These are phyloP conservation scores for Moxostoma hubbsi DNA, from an alignment of 2,797 vertebrate species.

Conservation along the genomic window DNA sequence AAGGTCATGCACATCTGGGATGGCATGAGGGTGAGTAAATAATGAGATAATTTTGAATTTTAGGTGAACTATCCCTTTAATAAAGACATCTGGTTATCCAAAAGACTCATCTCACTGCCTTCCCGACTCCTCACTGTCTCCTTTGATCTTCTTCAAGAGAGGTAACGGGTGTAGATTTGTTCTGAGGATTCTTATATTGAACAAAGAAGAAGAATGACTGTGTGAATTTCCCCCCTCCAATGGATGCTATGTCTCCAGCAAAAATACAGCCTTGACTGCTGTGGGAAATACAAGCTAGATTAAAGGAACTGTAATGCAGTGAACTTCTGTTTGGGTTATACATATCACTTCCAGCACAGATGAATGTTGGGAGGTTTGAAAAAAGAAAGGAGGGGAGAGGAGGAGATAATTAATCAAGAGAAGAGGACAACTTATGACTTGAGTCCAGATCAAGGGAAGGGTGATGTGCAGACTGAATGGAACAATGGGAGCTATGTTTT, in stretches of 20 bases:
- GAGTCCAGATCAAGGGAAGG: neutral
- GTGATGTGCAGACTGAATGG: conserved; percentile 43
- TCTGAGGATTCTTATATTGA: conserved; percentile 34
- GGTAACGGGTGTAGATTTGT: conserved; percentile 2
- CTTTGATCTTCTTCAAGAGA: conserved; percentile 33
- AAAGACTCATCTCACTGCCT: conserved; percentile 11
- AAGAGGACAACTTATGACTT: neutral
- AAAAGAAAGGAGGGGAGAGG: conserved; percentile 38
- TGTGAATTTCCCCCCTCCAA: conserved; percentile 35
- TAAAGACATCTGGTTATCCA: neutral
- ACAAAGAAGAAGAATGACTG: conserved; percentile 39
- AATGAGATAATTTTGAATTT: no score
- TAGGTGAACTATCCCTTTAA: neutral
- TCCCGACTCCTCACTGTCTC: conserved; percentile 12
- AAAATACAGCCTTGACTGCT: conserved; percentile 48
- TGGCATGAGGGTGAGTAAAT: no score
- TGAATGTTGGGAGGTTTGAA: conserved; percentile 32
- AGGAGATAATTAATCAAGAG: conserved; percentile 1
- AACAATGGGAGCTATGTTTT: conserved; percentile 35
- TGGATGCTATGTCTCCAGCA: conserved; percentile 43
- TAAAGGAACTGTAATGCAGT: conserved; percentile 25
- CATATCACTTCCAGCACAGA: neutral
- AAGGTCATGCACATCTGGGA: no score
- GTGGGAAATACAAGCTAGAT: conserved; percentile 34
- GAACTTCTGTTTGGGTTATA: conserved; percentile 25